Conservation (phyloP, 2,797 vertebrate species). For the Argyrosomus regius region DNA sequence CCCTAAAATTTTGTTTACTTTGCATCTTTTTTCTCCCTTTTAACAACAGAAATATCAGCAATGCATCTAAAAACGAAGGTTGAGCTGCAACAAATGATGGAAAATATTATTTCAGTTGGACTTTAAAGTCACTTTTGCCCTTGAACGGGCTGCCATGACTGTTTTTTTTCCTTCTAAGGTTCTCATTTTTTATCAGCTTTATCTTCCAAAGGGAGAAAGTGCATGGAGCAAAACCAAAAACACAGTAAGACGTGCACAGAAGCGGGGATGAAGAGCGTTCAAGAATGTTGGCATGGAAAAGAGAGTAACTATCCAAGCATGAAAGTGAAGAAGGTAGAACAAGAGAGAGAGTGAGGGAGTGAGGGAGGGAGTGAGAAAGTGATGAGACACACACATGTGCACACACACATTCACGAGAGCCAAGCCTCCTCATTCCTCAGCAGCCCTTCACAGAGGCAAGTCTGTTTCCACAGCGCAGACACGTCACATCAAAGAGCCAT, state of each 20-base stretch:
- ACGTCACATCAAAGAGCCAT: constrained; percentile 73
- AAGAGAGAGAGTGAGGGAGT: constrained; percentile 17
- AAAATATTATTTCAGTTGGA: not conserved
- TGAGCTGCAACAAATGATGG: not conserved
- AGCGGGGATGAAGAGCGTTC: constrained; percentile 45
- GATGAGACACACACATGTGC: constrained; percentile 48
- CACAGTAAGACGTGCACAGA: constrained; percentile 45
- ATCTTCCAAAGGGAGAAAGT: constrained; percentile 45
- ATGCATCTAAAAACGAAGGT: not conserved
- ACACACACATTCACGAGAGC: constrained; percentile 34
- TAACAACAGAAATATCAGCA: not conserved
- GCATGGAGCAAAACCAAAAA: constrained; percentile 48
- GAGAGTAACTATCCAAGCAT: constrained; percentile 65
- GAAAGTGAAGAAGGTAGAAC: constrained; percentile 75
- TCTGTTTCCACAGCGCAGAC: constrained; percentile 71
- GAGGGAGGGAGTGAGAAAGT: constrained; percentile 31
- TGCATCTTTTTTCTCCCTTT: not conserved
- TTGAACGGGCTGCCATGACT: not conserved
- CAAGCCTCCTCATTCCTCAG: constrained; percentile 71
- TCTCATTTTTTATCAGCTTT: constrained; percentile 37
- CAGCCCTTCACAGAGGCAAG: constrained; percentile 68
- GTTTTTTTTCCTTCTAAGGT: constrained; percentile 42
- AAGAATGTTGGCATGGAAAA: constrained; percentile 74
- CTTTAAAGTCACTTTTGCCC: constrained; percentile 3
- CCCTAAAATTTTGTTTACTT: not conserved